Conservation (phyloP, 2,113 vertebrate genomes). For the Lota lota region DNA sequence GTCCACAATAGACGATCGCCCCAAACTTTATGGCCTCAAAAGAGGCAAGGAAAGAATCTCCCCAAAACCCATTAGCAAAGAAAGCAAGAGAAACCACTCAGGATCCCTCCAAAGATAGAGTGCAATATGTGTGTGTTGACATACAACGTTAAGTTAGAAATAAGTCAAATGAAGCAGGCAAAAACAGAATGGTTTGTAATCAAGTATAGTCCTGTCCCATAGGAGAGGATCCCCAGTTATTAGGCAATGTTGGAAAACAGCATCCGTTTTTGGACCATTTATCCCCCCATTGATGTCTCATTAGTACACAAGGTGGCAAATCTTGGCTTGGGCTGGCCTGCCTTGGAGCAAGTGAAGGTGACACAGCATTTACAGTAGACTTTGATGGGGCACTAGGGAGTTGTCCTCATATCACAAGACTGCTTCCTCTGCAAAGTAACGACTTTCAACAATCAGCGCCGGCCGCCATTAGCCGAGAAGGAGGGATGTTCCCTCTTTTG, state of each 20-base stretch:
- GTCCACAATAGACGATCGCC: too few relatives aligned
- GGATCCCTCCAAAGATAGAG: too few relatives aligned
- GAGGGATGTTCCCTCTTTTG: too few relatives aligned
- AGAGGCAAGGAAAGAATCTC: too few relatives aligned
- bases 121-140: too few relatives aligned
- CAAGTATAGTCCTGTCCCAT: constrained; percentile 48
- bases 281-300: constrained; percentile 55
- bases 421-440: constrained; percentile 66
- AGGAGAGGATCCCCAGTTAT: constrained; percentile 47
- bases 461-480: constrained; percentile 50
- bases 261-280: constrained; percentile 16
- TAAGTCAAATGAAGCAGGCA: too few relatives aligned
- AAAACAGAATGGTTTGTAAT: constrained; percentile 51
- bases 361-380: constrained; percentile 71
- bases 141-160: too few relatives aligned
- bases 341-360: constrained; percentile 64
- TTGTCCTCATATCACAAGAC: constrained; percentile 67
- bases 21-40: too few relatives aligned
- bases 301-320: constrained; percentile 60
- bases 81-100: too few relatives aligned
- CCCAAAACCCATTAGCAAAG: too few relatives aligned
- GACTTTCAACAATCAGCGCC: constrained; percentile 62
- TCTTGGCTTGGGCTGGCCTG: constrained; percentile 43
- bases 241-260: constrained; percentile 49
- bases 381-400: constrained; percentile 71